Evolutionary conservation across 2,797 vertebrate species (phyloP), one percentile per base, ranked within the genome.

Genomic region (Amazonetta brasiliensis): DNA sequence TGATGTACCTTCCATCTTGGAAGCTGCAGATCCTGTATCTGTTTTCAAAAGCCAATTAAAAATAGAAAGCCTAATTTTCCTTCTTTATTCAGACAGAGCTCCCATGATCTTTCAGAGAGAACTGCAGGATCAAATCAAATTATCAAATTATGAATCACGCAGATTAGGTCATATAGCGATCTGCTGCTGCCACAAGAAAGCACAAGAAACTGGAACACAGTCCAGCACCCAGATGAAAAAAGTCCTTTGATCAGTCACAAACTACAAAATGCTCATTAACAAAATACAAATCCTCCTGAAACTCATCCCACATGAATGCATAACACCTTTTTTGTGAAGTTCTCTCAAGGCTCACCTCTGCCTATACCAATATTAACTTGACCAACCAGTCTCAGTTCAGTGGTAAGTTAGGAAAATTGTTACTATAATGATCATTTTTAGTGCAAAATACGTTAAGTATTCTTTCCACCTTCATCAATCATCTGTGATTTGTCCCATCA

Each of bases 21-120:
- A 96, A 80, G 86, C 75, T 87, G 68, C 76, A 73, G 58, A 88
- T 83, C 48, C 37, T 9, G 0, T 77, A 89, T 71, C 89, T 92
- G 75, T 92, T 94, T 83, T 80, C 81, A 56, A 63, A 92, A 95
- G 55, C 43, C 62, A 94, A 85, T 93, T 94, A 92, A 89, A 95
- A 96, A 90, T 50, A 92, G 87, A 89, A 90, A 95, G 68, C 67
- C 72, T 93, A 46, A 84, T 84, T 93, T 94, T 39, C 43, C 78
- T 64, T 87, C 54, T 59, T 94, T 88, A 85, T 84, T 95, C 88
- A 90, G 77, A 63, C 0, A 1, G 54, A 46, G 62, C 33, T 90
- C 71, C 74, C 52, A n/a, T 50, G 59, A 88, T 90, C 75, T 85
- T 89, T 72, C 64, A 83, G 35, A 3, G 31, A 86, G 74, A 92